Percentiles rank a stretch among this genome's conserved stretches.
Evolutionary conservation across 2,113 vertebrate species (phyloP).

Genomic region (Caranx ignobilis): DNA sequence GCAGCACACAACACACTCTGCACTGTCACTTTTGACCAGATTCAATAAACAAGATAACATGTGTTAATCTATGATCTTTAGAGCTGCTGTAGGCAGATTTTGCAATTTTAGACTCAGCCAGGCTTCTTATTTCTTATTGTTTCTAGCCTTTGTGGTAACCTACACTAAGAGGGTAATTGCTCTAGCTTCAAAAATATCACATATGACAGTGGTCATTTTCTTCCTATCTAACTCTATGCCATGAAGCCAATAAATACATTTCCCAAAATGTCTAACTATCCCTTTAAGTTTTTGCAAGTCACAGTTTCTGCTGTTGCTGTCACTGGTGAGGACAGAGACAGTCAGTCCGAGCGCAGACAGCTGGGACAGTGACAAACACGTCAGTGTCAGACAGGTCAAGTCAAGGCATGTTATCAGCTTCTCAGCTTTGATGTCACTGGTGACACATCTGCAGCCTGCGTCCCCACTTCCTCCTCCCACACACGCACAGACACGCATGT

Average conservation of each 20-base stretch:
- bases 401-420: not conserved
- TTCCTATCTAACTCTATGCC: not conserved
- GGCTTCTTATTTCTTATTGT: not conserved
- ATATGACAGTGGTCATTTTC: not conserved
- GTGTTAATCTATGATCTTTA: not conserved
- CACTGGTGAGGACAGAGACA: not conserved
- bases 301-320: not conserved
- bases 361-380: not conserved
- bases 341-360: not conserved
- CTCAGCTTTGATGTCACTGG: slow-evolving; percentile 49
- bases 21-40: too few relatives aligned
- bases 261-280: not conserved
- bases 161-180: not conserved
- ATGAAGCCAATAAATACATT: not conserved
- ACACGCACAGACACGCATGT: not conserved
- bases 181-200: not conserved
- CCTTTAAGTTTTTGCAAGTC: not conserved
- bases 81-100: too few relatives aligned
- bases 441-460: slow-evolving; percentile 37
- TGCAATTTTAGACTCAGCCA: not conserved
- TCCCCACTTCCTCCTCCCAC: slow-evolving; percentile 55
- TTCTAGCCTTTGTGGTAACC: not conserved
- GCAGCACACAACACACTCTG: too few relatives aligned
- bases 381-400: slow-evolving; percentile 16
- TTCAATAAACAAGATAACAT: too few relatives aligned